Base-by-base conservation (phyloP, 2,797 vertebrate genomes). In the Macropus fuliginosus region DNA sequence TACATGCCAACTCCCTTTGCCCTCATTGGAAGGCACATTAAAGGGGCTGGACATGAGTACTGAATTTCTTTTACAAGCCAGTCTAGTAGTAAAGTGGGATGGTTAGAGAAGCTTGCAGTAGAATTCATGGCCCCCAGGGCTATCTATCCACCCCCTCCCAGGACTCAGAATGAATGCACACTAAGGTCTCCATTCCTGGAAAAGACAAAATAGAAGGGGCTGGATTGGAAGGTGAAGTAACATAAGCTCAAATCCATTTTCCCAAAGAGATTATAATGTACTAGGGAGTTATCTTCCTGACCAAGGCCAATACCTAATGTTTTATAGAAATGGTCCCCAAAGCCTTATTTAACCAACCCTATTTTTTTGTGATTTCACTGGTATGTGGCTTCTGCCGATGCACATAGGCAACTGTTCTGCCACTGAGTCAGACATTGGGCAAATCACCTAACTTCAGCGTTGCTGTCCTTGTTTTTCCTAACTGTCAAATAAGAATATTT, bases 281-380 rank as follows among this genome's bases (percentile, higher is more conserved):
- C 27, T 13, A 27, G 14, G 59, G 90, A 8, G 56, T 2, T 34
- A 6, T 28, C 3, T 8, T 91, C 11, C 24, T 40, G 12, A 87
- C 3, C 40, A 50, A 5, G 31, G 0, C 18, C 87, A 50, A 24
- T 0, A 5, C 27, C 40, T 34, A 2, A 10, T n/a, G 2, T 0
- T 54, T 74, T 46, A 24, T 10, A 50, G 91, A 29, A 74, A 87
- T 28, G 55, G 81, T 14, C 13, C 50, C 29, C 27, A 12, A 50
- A 0, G 21, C 31, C 9, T 4, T 34, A 6, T 24, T 1, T 81
- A 57, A 18, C 66, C 18, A 16, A 2, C 59, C 40, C 40, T 27
- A 27, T 81, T 46, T 87, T 52, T 52, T 52, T 52, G 52, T 52
- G n/a, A 46, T 81, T 10, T 81, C n/a, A 46, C 66, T 81, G 66